phyloP scores from a whole-genome alignment of 2,888 invertebrate genomes.

The Phengaris alcon region DNA sequence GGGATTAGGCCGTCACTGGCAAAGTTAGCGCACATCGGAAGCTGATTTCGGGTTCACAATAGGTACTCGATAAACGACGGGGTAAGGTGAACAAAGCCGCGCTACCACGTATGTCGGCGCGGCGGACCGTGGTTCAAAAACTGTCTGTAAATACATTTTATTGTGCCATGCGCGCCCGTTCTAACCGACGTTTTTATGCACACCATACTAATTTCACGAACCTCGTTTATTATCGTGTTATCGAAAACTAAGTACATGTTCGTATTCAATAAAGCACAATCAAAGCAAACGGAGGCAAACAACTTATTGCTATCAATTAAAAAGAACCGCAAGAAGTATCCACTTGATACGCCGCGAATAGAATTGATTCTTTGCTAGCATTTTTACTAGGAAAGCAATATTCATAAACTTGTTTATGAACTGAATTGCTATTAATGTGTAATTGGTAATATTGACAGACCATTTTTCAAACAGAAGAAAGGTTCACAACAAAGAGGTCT shows the following conservation, averaged over 20 bases:
- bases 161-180: constrained; percentile 60
- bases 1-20: too few relatives aligned
- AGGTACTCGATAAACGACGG: constrained; percentile 63
- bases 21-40: too few relatives aligned
- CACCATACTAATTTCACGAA: too few relatives aligned
- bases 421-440: background rate
- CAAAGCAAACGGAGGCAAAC: background rate
- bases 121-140: constrained; percentile 68
- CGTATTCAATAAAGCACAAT: background rate
- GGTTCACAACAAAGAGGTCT: constrained; percentile 38
- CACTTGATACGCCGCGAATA: background rate
- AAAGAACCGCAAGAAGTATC: background rate
- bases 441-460: background rate
- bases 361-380: background rate
- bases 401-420: background rate
- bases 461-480: constrained; percentile 28
- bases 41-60: constrained; percentile 42
- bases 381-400: background rate
- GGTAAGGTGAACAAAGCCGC: constrained; percentile 63
- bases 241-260: background rate
- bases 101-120: constrained; percentile 56
- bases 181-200: too few relatives aligned
- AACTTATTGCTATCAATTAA: background rate
- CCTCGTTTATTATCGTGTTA: background rate
- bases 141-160: constrained; percentile 66